Conservation (phyloP, 2,888 invertebrate species). For the Amphipyra tragopoginis region DNA sequence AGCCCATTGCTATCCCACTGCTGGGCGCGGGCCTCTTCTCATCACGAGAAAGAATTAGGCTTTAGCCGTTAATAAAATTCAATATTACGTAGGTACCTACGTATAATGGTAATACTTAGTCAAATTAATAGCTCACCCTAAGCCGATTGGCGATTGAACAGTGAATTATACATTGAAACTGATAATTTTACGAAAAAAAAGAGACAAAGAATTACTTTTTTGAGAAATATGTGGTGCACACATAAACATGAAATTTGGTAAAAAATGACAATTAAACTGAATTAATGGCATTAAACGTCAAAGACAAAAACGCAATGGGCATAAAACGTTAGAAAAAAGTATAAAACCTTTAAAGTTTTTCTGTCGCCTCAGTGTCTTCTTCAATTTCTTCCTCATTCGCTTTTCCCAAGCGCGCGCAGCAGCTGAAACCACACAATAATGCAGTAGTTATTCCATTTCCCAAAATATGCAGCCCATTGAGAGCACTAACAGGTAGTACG, state of each 20-base stretch:
- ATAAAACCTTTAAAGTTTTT: slow-evolving; percentile 80
- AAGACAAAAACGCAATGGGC: not conserved
- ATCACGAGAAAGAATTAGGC: too few species aligned
- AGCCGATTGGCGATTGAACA: too few species aligned
- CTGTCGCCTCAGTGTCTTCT: slow-evolving; percentile 72
- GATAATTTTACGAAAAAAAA: not conserved
- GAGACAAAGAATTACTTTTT: not conserved
- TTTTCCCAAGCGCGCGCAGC: slow-evolving; percentile 82
- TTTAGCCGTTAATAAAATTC: too few species aligned
- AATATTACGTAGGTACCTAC: too few species aligned
- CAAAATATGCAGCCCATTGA: too few species aligned
- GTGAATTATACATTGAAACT: too few species aligned
- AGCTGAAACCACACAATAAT: slow-evolving; percentile 66
- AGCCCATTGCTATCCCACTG: too few species aligned
- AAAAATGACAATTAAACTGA: not conserved
- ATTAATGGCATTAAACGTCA: too few species aligned
- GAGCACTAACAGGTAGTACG: slow-evolving; percentile 2
- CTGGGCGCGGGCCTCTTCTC: too few species aligned
- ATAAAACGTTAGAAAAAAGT: not conserved
- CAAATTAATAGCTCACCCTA: too few species aligned
- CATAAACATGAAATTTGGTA: not conserved
- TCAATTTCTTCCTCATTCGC: slow-evolving; percentile 83
- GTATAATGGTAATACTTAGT: too few species aligned
- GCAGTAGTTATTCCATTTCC: too few species aligned
- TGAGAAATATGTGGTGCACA: not conserved